Evolutionary conservation across 2,888 invertebrate species (phyloP).

Genomic region (Drosophila paramelanica): DNA sequence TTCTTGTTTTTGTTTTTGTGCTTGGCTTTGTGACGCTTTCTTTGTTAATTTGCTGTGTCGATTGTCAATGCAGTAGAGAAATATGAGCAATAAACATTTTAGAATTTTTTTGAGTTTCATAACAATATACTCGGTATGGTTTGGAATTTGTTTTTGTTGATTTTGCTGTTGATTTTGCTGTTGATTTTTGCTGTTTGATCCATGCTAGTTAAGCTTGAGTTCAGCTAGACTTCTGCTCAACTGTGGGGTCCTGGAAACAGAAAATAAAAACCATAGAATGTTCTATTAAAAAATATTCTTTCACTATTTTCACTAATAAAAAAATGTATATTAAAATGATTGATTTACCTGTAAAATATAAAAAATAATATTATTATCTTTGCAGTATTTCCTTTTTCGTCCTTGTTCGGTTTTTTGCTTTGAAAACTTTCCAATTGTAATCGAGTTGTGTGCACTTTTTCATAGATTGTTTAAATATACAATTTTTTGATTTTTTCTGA

Average conservation of each 20-base stretch:
- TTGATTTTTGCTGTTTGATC: constrained; percentile 47
- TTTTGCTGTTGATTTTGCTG: not conserved
- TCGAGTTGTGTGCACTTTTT: constrained; percentile 47
- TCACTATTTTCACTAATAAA: not conserved
- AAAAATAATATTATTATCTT: constrained; percentile 69
- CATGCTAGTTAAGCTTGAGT: constrained; percentile 54
- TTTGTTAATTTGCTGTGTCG: constrained; percentile 34
- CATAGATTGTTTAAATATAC: constrained; percentile 21
- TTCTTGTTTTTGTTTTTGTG: constrained; percentile 18
- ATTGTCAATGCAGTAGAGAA: constrained; percentile 60
- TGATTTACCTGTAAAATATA: constrained; percentile 78
- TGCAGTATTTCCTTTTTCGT: constrained; percentile 31
- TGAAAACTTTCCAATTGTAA: constrained; percentile 57
- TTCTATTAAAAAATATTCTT: not conserved
- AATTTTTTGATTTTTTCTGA: constrained; percentile 14
- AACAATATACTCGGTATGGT: constrained; percentile 63
- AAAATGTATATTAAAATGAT: not conserved
- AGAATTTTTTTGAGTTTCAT: constrained; percentile 76
- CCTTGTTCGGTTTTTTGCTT: constrained; percentile 39
- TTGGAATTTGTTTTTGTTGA: constrained; percentile 9
- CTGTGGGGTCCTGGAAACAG: constrained; percentile 38
- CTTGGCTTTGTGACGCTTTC: constrained; percentile 23
- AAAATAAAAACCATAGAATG: not conserved
- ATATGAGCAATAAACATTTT: constrained; percentile 71
- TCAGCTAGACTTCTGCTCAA: constrained; percentile 31